Evolutionary conservation across 2,113 vertebrate genomes (phyloP), one percentile per base, ranked within the genome.

Genomic region (Puntigrus tetrazona): DNA sequence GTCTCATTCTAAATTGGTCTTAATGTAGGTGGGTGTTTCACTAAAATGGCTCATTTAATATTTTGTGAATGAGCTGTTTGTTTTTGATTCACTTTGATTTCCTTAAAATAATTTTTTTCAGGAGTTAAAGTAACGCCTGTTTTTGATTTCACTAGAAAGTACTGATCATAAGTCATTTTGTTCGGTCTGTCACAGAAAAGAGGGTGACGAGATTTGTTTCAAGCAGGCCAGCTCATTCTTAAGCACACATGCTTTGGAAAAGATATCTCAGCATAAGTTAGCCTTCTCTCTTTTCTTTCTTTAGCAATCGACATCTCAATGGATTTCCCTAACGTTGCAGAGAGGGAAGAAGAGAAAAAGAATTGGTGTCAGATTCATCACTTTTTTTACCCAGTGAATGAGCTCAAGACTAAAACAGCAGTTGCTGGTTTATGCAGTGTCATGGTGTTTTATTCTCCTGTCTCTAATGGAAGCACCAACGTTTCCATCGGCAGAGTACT

Each of bases 231-330:
- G 31, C 69, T 70, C n/a, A 31, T 70, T 10, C 10, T 45, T 34
- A 67, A 50, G 25, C 31, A 16, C 67, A 18, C 34, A 18, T 52
- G 43, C 38, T 38, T 25, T 36, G 59, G 43, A 55, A 69, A 57
- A 22, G 13, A n/a, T 27, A 70, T 41, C 83, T 90, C 81, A 74
- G 82, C 67, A 89, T 87, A 84, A 70, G 88, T 90, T 82, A 78
- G 61, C 10, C 11, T 38, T 67, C 86, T 89, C 50, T 34, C 31
- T 50, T 80, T 57, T 47, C 55, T 50, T 72, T 77, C 77, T 50
- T 34, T 6, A 84, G 14, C 84, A 75, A 50, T 88, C 83, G 88
- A 91, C 86, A 88, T 84, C 89, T 88, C 91, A 90, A 92, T 93
- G 91, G 88, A 88, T 89, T 89, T 92, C 47, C 41, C 69, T 75